A percentile compares a stretch with the other conserved stretches of the same genome.
Evolutionary conservation across 1,140 invertebrate genomes (phyloP).

Genomic region (Cyphomyrmex costatus): DNA sequence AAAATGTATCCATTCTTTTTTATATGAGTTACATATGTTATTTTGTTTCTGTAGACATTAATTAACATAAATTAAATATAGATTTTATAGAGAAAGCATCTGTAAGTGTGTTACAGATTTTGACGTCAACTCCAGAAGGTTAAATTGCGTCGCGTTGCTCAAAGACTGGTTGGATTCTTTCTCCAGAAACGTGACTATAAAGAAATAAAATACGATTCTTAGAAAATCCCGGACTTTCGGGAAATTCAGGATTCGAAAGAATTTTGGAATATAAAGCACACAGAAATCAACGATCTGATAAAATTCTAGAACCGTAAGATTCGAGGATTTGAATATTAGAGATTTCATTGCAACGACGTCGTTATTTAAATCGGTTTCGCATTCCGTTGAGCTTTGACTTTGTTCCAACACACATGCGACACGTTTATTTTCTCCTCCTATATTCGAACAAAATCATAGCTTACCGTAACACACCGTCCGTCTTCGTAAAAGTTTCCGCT

Average conservation of each 20-base stretch:
- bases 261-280: conserved; percentile 15
- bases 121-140: not conserved
- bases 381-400: conserved; percentile 1
- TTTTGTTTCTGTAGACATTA: no score
- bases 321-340: conserved; percentile 17
- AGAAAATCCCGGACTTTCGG: not conserved
- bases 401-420: conserved; percentile 12
- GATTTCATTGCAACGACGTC: conserved; percentile 5
- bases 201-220: not conserved
- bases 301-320: not conserved
- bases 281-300: conserved; percentile 1
- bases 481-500: conserved; percentile 49
- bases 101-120: no score
- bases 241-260: not conserved
- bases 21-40: no score
- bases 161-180: not conserved
- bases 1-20: no score
- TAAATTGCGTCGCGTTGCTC: not conserved
- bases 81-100: no score
- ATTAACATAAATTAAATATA: no score
- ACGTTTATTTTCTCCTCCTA: conserved; percentile 9
- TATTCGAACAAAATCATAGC: conserved; percentile 29
- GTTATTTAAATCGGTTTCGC: conserved; percentile 23
- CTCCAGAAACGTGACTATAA: not conserved
- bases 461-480: conserved; percentile 29